Evolutionary conservation across 2,797 vertebrate species (phyloP), one percentile per base, ranked within the genome.

Genomic region (Falco columbarius): DNA sequence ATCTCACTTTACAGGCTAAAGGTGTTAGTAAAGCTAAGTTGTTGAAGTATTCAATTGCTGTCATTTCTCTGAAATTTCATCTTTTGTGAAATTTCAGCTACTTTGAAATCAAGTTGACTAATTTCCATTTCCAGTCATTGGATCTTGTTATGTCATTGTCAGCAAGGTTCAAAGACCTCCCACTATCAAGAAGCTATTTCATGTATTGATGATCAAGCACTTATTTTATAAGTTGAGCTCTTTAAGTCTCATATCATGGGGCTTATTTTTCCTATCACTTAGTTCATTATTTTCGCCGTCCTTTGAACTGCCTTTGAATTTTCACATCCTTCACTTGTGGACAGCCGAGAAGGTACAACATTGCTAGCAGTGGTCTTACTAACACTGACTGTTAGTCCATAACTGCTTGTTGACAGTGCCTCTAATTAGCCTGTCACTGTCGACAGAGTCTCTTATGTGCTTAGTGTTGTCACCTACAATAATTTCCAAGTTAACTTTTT

Each of bases 131-230:
- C 77, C 36, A 89, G 86, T 73, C 52, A 76, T 38, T 90, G 90
- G 59, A 67, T 92, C 92, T 92, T 9, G 10, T 94, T 95, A 93
- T 96, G 84, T 74, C 86, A 93, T 91, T 96, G 91, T 93, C 91
- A 93, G 63, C 67, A 89, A 94, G 75, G 86, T 94, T 95, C 90
- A 96, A 96, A 97, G 72, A 68, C 92, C 93, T 95, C 89, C 68
- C 56, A 58, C 56, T 92, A 75, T 72, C 67, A 93, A 91, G 72
- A 82, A 91, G 10, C 19, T 86, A 92, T 86, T 96, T 96, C 73
- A 94, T 73, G 34, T 89, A 73, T 79, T 94, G 40, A 27, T 86
- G 95, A 93, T 90, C 92, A 93, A 94, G 83, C 71, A 73, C n/a
- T 95, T 73, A 76, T 62, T 5, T 8, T 5, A 79, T 55, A 95